Percentiles rank a stretch among this genome's conserved stretches.
Conservation (phyloP, 1,140 invertebrate genomes). For the Drosophila teissieri region DNA sequence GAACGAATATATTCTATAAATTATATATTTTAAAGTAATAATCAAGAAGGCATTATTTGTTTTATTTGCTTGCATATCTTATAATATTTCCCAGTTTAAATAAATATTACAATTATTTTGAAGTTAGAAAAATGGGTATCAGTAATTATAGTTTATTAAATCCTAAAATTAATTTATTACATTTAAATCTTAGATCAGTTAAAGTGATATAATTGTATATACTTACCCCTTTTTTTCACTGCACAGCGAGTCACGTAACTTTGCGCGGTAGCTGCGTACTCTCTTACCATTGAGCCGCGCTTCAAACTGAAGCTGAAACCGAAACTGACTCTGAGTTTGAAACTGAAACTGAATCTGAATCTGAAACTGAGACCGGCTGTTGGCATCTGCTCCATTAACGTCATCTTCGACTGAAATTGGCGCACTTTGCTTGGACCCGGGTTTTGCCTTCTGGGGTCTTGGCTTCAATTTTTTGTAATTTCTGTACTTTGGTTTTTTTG, state of each 20-base stretch:
- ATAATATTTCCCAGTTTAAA: too few relatives aligned
- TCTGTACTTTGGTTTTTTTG: conserved; percentile 37
- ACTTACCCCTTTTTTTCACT: not conserved
- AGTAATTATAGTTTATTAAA: too few relatives aligned
- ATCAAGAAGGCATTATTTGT: too few relatives aligned
- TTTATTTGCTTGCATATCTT: too few relatives aligned
- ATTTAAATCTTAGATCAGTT: too few relatives aligned
- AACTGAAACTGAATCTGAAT: conserved; percentile 13
- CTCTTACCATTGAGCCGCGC: conserved; percentile 13
- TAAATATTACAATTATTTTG: too few relatives aligned
- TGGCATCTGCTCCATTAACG: conserved; percentile 64
- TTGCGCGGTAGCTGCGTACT: conserved; percentile 34
- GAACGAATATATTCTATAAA: too few relatives aligned
- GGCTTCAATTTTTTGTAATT: conserved; percentile 13
- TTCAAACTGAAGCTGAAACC: conserved; percentile 13
- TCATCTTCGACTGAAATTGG: conserved; percentile 59
- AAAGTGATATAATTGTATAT: not conserved
- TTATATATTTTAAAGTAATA: too few relatives aligned
- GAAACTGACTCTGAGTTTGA: conserved; percentile 3
- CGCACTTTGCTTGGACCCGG: conserved; percentile 44
- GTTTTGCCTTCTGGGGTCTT: conserved; percentile 25
- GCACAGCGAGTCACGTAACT: conserved; percentile 63
- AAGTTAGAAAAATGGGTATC: too few relatives aligned
- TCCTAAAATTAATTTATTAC: too few relatives aligned
- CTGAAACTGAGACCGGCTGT: conserved; percentile 52